phyloP scores from a whole-genome alignment of 1,140 invertebrate genomes.

The Cyclina sinensis region DNA sequence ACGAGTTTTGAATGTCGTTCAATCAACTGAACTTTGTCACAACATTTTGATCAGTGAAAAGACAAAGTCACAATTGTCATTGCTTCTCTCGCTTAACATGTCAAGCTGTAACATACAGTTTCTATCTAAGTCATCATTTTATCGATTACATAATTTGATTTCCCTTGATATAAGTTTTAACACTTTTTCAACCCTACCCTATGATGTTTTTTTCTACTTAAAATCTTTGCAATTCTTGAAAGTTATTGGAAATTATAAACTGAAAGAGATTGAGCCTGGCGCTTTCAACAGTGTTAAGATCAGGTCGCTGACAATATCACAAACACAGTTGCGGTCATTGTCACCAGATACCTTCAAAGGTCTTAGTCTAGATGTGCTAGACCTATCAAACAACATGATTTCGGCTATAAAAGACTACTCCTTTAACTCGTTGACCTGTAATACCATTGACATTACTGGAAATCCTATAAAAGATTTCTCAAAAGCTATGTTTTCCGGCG shows the following conservation, averaged over 20 bases:
- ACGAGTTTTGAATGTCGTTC: not conserved
- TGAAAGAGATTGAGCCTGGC: conserved; percentile 5
- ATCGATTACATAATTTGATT: not conserved
- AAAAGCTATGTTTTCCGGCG: conserved; percentile 63
- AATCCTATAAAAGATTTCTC: conserved; percentile 62
- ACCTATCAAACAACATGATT: conserved; percentile 56
- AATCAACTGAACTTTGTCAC: not conserved
- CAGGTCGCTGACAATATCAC: not conserved
- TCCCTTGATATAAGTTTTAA: conserved; percentile 58
- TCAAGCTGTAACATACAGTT: not conserved
- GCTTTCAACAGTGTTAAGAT: conserved; percentile 52
- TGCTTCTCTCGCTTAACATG: not conserved
- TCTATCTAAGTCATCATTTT: not conserved
- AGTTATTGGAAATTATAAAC: conserved; percentile 25
- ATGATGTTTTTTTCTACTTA: conserved; percentile 33
- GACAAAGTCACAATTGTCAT: not conserved
- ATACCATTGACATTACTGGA: conserved; percentile 61
- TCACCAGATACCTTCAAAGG: conserved; percentile 27
- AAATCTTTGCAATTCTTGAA: conserved; percentile 3
- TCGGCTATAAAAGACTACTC: conserved; percentile 30
- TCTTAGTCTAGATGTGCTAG: conserved; percentile 41
- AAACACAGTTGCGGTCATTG: conserved; percentile 1
- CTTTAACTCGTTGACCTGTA: conserved; percentile 50
- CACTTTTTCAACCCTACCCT: not conserved
- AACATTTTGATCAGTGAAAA: not conserved